phyloP scores from a whole-genome alignment of 2,888 invertebrate species.

The Oegoconia quadripuncta region DNA sequence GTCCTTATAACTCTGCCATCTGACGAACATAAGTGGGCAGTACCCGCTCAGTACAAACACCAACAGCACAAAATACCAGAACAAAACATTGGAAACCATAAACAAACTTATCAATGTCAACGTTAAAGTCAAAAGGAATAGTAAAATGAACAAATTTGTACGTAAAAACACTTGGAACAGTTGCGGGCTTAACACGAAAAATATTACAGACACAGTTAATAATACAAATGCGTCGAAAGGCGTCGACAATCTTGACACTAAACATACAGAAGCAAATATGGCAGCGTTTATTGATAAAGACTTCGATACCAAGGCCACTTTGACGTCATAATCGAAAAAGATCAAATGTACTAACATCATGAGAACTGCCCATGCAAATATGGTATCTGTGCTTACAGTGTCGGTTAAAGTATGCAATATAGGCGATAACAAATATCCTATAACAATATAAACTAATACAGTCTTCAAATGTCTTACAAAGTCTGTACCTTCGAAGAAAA shows the following conservation, averaged over 20 bases:
- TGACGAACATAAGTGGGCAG: slow-evolving; percentile 87
- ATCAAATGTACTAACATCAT: slow-evolving; percentile 93
- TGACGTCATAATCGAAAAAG: slow-evolving; percentile 95
- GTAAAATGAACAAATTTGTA: slow-evolving; percentile 73
- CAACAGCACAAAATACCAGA: slow-evolving; percentile 80
- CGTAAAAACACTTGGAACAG: slow-evolving; percentile 82
- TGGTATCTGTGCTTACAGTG: slow-evolving; percentile 98
- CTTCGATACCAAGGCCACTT: slow-evolving; percentile 92
- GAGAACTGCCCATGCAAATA: slow-evolving; percentile 93
- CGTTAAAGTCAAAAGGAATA: slow-evolving; percentile 70
- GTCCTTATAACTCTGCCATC: slow-evolving; percentile 88
- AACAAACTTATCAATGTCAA: slow-evolving; percentile 75
- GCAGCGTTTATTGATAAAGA: slow-evolving; percentile 96
- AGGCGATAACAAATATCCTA: slow-evolving; percentile 94
- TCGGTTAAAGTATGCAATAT: slow-evolving; percentile 96
- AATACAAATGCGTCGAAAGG: slow-evolving; percentile 93
- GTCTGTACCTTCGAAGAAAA: slow-evolving; percentile 45
- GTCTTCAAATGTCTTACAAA: slow-evolving; percentile 84
- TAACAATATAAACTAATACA: slow-evolving; percentile 88
- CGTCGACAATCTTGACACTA: slow-evolving; percentile 93
- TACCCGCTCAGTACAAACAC: slow-evolving; percentile 83
- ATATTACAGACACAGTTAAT: slow-evolving; percentile 91
- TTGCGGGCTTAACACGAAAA: slow-evolving; percentile 94
- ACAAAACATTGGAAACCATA: slow-evolving; percentile 76
- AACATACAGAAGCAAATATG: slow-evolving; percentile 95